These are phyloP conservation scores for Stictocephala bisonia DNA, from an alignment of 2,888 invertebrate genomes.

Conservation along the genomic window DNA sequence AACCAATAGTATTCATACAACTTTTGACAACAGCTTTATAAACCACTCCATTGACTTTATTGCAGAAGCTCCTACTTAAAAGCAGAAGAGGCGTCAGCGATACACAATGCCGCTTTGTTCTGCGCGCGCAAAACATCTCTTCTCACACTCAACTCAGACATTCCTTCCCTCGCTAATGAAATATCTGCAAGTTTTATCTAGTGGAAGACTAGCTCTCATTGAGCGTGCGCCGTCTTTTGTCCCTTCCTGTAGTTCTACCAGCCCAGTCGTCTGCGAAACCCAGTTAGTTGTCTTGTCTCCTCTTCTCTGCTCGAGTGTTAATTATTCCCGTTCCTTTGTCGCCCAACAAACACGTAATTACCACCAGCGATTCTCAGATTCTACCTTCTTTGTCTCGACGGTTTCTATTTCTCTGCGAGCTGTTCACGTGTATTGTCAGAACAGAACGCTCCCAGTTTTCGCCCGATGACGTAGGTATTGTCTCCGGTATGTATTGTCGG, in stretches of 20 bases:
- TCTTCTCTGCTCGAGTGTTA: conserved; percentile 46
- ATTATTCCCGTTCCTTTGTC: conserved; percentile 41
- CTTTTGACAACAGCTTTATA: no score
- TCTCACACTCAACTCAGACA: no score
- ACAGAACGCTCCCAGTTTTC: no score
- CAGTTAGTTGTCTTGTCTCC: conserved; percentile 27
- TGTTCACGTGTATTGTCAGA: no score
- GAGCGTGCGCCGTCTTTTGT: conserved; percentile 41
- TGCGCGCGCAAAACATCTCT: no score
- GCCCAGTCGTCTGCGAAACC: conserved; percentile 48
- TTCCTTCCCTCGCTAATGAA: conserved; percentile 7
- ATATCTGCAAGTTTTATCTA: conserved; percentile 40
- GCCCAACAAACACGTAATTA: conserved; percentile 34
- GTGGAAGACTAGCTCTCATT: conserved; percentile 18
- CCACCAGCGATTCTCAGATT: conserved; percentile 33
- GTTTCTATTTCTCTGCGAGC: conserved; percentile 37
- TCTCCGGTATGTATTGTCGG: no score
- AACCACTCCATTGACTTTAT: no score
- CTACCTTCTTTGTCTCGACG: conserved; percentile 41
- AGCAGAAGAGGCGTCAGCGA: no score
- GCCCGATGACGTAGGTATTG: no score
- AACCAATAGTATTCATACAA: no score
- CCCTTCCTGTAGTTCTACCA: conserved; percentile 49
- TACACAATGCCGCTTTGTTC: no score
- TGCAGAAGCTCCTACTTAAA: no score